A percentile compares a stretch with the other conserved stretches of the same genome.
Conservation (phyloP, 2,888 invertebrate genomes). For the Apocheima hispidaria region DNA sequence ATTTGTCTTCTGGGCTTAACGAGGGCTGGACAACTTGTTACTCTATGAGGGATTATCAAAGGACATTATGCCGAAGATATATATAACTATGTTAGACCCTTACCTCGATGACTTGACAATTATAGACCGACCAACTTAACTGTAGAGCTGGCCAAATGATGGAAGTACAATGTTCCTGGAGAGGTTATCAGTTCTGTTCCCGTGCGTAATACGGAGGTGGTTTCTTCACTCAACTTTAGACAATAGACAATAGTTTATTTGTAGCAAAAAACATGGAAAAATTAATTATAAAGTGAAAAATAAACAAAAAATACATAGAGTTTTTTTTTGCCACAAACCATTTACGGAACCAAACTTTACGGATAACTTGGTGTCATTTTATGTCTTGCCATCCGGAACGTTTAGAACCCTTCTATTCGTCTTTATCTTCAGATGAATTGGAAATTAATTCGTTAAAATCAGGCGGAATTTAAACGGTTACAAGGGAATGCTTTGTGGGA, state of each 20-base stretch:
- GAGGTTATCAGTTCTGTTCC: no score
- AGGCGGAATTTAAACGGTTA: conserved; percentile 1
- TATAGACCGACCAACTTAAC: not conserved
- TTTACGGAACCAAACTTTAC: no score
- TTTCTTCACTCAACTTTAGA: not conserved
- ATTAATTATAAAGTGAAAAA: no score
- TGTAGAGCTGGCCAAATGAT: not conserved
- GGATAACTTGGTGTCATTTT: not conserved
- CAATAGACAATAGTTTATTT: no score
- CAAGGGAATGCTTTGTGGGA: not conserved
- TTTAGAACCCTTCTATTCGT: conserved; percentile 9
- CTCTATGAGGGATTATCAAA: conserved; percentile 40
- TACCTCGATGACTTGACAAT: conserved; percentile 34
- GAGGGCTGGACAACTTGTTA: conserved; percentile 42
- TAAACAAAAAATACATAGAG: no score
- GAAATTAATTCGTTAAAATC: conserved; percentile 14
- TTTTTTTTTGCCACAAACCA: no score
- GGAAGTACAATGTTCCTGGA: not conserved
- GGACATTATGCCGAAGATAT: conserved; percentile 24
- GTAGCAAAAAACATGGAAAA: no score
- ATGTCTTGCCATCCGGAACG: conserved; percentile 11
- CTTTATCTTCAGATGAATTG: conserved; percentile 18
- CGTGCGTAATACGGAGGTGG: not conserved
- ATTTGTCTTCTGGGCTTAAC: conserved; percentile 54
- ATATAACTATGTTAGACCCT: conserved; percentile 14